Conservation (phyloP, 2,113 vertebrate genomes). For the Equus quagga region DNA sequence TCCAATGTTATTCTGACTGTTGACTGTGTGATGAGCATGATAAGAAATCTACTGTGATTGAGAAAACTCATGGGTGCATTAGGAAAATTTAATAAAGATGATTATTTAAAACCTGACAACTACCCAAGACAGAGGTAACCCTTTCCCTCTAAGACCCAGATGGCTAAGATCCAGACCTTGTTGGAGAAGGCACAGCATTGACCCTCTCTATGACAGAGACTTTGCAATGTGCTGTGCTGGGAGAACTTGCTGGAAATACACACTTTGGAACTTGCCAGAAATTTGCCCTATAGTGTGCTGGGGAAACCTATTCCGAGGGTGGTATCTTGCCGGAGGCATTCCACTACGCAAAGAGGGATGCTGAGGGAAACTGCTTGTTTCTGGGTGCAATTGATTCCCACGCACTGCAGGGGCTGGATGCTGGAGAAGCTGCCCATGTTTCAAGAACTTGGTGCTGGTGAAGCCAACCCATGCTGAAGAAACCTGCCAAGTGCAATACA, state of each 20-base stretch:
- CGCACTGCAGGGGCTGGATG: neutral
- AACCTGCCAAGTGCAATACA: neutral
- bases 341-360: neutral
- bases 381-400: neutral
- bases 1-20: neutral
- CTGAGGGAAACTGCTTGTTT: neutral
- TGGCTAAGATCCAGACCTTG: neutral
- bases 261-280: neutral
- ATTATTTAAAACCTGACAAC: neutral
- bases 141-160: neutral
- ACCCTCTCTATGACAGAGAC: neutral
- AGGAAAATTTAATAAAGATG: neutral
- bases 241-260: neutral
- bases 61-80: neutral
- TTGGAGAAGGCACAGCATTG: neutral
- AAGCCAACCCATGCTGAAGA: neutral
- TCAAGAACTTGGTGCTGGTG: neutral
- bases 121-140: neutral
- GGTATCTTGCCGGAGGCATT: neutral
- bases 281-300: neutral
- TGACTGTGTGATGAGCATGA: neutral
- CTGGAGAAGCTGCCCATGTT: neutral
- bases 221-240: neutral
- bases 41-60: neutral
- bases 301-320: neutral